Evolutionary conservation across 2,888 invertebrate species (phyloP).

Genomic region (Tethea ocularis): DNA sequence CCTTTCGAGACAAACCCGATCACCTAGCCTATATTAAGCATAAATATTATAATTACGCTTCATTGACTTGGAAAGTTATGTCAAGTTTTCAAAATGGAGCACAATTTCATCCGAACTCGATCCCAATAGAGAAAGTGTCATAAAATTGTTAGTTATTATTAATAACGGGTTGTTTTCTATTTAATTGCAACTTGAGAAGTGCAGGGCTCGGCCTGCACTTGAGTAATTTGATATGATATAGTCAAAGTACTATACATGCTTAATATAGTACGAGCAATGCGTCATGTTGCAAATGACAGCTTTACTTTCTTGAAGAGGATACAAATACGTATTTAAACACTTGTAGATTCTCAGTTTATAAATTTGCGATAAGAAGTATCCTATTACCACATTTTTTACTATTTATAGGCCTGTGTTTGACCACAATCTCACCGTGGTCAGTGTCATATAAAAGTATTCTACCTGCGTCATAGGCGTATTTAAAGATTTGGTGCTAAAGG

Average conservation of each 20-base stretch:
- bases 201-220: constrained; percentile 11
- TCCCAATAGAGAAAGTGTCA: constrained; percentile 34
- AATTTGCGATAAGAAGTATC: too few relatives aligned
- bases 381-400: too few relatives aligned
- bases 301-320: too few relatives aligned
- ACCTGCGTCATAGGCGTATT: too few relatives aligned
- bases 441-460: too few relatives aligned
- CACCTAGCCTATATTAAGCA: background rate
- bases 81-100: constrained; percentile 3
- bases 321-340: too few relatives aligned
- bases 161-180: constrained; percentile 23
- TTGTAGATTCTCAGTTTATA: background rate
- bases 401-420: too few relatives aligned
- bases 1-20: background rate
- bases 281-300: too few relatives aligned
- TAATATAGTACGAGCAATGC: too few relatives aligned
- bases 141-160: constrained; percentile 19
- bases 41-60: background rate
- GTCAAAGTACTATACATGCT: too few relatives aligned
- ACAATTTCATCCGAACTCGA: constrained; percentile 1
- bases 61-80: background rate
- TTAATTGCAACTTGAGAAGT: constrained; percentile 23
- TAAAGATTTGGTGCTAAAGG: too few relatives aligned
- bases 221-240: background rate
- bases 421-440: too few relatives aligned